Conservation (phyloP, 2,113 vertebrate genomes). For the Pelmatolapia mariae region DNA sequence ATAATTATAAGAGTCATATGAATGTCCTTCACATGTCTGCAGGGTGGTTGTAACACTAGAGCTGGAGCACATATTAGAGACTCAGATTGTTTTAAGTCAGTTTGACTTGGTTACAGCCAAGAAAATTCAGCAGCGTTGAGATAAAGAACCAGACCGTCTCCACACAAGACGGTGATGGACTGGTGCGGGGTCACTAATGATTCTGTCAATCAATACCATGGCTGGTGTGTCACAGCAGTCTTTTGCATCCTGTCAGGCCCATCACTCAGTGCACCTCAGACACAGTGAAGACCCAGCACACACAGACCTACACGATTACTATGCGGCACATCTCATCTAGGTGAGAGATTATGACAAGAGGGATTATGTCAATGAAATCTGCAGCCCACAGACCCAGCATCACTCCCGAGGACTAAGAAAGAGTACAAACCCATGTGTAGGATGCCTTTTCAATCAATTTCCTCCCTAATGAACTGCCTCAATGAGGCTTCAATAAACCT, state of each 20-base stretch:
- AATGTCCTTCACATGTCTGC: constrained; percentile 50
- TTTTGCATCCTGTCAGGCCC: constrained; percentile 5
- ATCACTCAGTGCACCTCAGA: constrained; percentile 18
- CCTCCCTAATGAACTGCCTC: constrained; percentile 15
- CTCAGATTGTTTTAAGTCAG: background rate
- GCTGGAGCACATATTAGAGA: background rate
- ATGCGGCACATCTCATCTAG: background rate
- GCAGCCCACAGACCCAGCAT: background rate
- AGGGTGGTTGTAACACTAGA: background rate
- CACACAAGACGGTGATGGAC: constrained; percentile 4
- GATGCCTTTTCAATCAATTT: constrained; percentile 38
- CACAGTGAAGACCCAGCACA: background rate
- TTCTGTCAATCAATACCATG: constrained; percentile 50
- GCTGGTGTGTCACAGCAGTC: constrained; percentile 17
- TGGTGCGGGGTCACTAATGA: constrained; percentile 44
- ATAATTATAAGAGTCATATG: constrained; percentile 41
- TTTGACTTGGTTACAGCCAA: background rate
- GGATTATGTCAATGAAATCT: constrained; percentile 25
- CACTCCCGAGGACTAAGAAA: background rate
- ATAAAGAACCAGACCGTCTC: background rate
- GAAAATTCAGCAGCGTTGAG: background rate
- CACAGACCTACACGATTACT: background rate
- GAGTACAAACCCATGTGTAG: background rate
- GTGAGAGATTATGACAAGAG: constrained; percentile 18
- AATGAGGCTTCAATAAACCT: constrained; percentile 24